These are phyloP conservation scores for Ophion costatus DNA, from an alignment of 2,888 invertebrate genomes.

Conservation along the genomic window DNA sequence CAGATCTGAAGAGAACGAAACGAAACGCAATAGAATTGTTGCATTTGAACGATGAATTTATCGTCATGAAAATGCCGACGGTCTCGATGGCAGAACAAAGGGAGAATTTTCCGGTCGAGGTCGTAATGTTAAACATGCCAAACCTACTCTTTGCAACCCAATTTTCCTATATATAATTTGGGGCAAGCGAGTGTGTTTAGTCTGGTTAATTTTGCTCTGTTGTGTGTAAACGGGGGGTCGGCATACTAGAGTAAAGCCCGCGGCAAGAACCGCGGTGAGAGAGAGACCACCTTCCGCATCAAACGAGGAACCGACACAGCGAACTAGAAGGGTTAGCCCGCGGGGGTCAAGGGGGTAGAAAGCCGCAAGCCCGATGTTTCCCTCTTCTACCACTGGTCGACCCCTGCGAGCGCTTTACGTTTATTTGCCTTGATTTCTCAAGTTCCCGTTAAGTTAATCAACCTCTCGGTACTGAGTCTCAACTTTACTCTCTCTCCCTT, in stretches of 20 bases:
- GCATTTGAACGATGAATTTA: no score
- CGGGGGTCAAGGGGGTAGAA: constrained; percentile 35
- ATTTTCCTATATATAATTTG: constrained; percentile 62
- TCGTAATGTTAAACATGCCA: constrained; percentile 7
- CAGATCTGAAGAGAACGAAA: no score
- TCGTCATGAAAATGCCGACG: no score
- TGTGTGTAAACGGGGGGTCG: constrained; percentile 59
- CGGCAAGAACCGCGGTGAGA: constrained; percentile 58
- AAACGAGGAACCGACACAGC: constrained; percentile 34
- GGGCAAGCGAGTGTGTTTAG: constrained; percentile 48
- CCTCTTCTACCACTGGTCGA: constrained; percentile 68
- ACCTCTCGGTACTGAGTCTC: constrained; percentile 65
- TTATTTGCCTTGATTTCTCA: constrained; percentile 83
- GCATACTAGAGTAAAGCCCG: constrained; percentile 41
- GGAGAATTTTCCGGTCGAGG: neutral
- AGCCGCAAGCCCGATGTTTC: constrained; percentile 36
- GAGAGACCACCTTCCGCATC: constrained; percentile 55
- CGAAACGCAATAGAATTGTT: no score
- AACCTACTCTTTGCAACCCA: constrained; percentile 43
- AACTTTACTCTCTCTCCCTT: constrained; percentile 38
- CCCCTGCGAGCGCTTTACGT: constrained; percentile 80
- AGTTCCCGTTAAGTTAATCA: constrained; percentile 82
- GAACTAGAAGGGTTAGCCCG: constrained; percentile 10
- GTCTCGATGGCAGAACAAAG: neutral
- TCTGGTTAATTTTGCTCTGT: constrained; percentile 61